Conservation (phyloP, 2,797 vertebrate species). For the Acropternis orthonyx region DNA sequence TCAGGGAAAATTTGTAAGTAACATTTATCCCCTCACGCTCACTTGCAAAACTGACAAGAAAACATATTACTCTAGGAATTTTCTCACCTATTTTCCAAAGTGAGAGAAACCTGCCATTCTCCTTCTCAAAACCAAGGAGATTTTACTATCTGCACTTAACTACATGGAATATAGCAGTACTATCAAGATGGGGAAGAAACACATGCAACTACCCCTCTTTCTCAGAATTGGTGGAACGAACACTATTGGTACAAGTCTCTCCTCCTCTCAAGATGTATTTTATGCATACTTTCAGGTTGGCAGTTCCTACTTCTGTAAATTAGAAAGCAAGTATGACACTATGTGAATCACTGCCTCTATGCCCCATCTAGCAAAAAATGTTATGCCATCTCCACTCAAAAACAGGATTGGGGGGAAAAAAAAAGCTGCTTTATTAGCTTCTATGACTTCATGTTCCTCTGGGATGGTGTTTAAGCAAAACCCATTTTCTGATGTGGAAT, state of each 20-base stretch:
- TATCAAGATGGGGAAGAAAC: background rate
- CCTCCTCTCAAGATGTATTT: background rate
- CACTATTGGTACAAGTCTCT: background rate
- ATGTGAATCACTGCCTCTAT: fast-evolving
- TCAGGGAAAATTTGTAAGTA: background rate
- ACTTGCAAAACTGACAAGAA: background rate
- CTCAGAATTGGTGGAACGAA: background rate
- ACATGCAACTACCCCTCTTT: background rate
- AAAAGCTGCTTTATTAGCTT: background rate
- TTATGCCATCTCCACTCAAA: background rate
- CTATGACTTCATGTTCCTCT: background rate
- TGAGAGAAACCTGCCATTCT: background rate
- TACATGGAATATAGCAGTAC: background rate
- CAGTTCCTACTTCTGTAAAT: background rate
- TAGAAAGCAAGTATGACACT: fast-evolving
- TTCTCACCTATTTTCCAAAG: background rate
- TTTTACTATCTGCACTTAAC: background rate
- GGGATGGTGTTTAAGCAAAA: background rate
- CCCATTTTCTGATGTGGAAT: background rate
- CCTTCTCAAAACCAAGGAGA: background rate
- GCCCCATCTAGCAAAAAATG: fast-evolving
- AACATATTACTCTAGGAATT: background rate
- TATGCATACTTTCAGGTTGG: background rate
- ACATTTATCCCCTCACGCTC: fast-evolving
- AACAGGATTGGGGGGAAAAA: background rate